phyloP scores from a whole-genome alignment of 2,797 vertebrate genomes.

The Scolopax bukidnonensis region DNA sequence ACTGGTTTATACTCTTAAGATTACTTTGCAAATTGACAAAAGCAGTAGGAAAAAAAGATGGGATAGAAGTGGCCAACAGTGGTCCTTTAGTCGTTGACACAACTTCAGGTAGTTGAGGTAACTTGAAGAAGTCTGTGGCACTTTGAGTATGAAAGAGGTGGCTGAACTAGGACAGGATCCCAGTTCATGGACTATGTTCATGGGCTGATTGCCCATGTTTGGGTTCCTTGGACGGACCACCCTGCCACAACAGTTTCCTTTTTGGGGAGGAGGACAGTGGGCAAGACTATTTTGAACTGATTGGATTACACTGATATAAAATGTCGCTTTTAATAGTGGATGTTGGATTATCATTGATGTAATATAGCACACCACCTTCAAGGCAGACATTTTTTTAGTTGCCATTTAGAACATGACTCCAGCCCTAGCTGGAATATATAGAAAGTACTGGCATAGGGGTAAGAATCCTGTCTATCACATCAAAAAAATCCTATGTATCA shows the following conservation, averaged over 20 bases:
- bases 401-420: not conserved
- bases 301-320: not conserved
- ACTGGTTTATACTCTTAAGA: not conserved
- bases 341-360: not conserved
- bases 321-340: not conserved
- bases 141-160: not conserved
- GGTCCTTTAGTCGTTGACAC: not conserved
- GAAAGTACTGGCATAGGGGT: not conserved
- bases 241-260: not conserved
- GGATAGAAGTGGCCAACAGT: not conserved
- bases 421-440: not conserved
- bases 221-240: not conserved
- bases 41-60: not conserved
- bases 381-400: not conserved
- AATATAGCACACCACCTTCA: not conserved
- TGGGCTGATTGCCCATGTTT: not conserved
- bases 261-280: not conserved
- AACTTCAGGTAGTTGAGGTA: not conserved
- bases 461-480: not conserved
- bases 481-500: not conserved
- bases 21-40: not conserved
- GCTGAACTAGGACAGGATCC: not conserved
- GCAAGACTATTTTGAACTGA: not conserved
- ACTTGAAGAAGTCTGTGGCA: not conserved
- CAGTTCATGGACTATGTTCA: accelerated